These are phyloP conservation scores for Megamerina dolium DNA, from an alignment of 2,888 invertebrate species.

Conservation along the genomic window DNA sequence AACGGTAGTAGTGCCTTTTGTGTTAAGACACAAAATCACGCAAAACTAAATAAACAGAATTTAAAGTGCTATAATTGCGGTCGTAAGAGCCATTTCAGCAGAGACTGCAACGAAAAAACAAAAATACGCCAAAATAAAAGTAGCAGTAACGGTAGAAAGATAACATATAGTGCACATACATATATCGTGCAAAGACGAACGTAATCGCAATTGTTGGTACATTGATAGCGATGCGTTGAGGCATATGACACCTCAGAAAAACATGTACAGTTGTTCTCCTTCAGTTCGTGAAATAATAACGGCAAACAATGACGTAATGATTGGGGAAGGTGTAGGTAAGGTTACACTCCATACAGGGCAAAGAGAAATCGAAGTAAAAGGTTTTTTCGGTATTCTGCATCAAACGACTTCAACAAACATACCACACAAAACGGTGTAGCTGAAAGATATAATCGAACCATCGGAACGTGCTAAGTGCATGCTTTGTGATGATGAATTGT, in stretches of 20 bases:
- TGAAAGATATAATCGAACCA: conserved; percentile 27
- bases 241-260: conserved; percentile 3
- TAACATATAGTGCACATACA: no score
- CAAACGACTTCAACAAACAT: conserved; percentile 24
- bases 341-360: not conserved
- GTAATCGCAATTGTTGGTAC: not conserved
- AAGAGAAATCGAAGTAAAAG: conserved; percentile 4
- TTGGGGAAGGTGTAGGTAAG: not conserved
- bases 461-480: conserved; percentile 25
- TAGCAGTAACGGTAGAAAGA: no score
- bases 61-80: conserved; percentile 8
- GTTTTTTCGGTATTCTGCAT: conserved; percentile 16
- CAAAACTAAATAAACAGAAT: conserved; percentile 3
- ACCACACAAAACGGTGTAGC: conserved; percentile 37
- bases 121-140: no score
- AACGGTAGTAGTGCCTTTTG: not conserved
- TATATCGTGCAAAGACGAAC: no score
- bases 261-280: not conserved
- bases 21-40: not conserved
- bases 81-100: conserved; percentile 7
- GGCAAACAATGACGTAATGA: conserved; percentile 5
- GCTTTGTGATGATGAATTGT: conserved; percentile 22
- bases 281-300: not conserved
- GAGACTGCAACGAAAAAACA: conserved; percentile 6
- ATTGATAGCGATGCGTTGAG: conserved; percentile 5